Base-by-base conservation (phyloP, 2,888 invertebrate species). In the Choreutis nemorana region DNA sequence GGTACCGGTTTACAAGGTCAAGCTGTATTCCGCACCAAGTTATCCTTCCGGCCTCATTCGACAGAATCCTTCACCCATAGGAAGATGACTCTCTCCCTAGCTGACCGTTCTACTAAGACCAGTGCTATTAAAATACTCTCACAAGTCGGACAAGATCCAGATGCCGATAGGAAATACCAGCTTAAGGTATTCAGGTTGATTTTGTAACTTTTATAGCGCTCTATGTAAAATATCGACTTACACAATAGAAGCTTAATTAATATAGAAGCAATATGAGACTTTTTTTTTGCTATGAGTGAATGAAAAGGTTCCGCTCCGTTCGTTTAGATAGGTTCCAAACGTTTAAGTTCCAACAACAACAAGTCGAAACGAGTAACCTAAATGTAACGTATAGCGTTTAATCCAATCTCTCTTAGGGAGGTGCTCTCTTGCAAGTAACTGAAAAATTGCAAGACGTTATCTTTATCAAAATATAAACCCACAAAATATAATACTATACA, bases 11-110 rank as follows among this genome's bases (percentile, higher is more conserved):
- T 98, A 1, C 97, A 97, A 55, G 98, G 97, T 0, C 98, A 98
- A 64, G 94, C 97, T 0, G 94, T 99, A 15, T 98, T 99, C 79
- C 85, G 94, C 22, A 97, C 96, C 0, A 98, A 98, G 66, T 79
- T 99, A 0, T 94, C 95, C 2, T 99, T 99, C 87, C 84, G 98
- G 23, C 99, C 99, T 0, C 97, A 97, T 62, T 98, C 98, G 1
- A 99, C 98, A 0, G 98, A 99, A 60, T 97, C 97, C 12, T 96
- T 97, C 72, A 99, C 99, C 0, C 98, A 99, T 66, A 86, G 97
- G 43, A 99, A 99, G 83, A 97, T 99, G 91, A 99, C 98, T 0
- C 83, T 98, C 70, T 97, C 97, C 0, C 81, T 98, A 43, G 98
- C 98, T 0, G 98, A 99, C 70, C 84, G 97, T 29, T 91, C 94